These are phyloP conservation scores for Centruroides sculpturatus DNA, from an alignment of 1,140 invertebrate genomes.

Conservation along the genomic window DNA sequence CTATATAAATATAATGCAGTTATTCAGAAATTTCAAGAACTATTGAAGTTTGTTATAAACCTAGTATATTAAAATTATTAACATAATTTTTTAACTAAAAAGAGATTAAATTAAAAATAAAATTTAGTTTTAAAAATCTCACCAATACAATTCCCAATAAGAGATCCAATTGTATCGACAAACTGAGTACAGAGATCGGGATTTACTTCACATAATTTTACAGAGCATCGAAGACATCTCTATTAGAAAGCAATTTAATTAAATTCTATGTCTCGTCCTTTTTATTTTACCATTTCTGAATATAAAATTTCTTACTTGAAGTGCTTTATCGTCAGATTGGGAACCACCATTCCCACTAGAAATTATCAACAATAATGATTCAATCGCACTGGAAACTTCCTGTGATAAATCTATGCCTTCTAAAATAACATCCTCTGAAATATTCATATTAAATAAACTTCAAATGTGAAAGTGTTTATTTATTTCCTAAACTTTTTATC, in stretches of 20 bases:
- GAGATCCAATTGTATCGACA: conserved; percentile 41
- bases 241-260: not conserved
- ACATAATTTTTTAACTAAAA: too few relatives aligned
- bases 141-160: conserved; percentile 4
- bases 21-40: too few relatives aligned
- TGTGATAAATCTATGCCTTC: conserved; percentile 17
- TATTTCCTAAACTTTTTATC: too few relatives aligned
- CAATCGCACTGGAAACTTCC: conserved; percentile 24
- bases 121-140: too few relatives aligned
- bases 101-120: too few relatives aligned
- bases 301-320: conserved; percentile 17
- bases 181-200: conserved; percentile 44
- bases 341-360: conserved; percentile 1
- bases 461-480: too few relatives aligned
- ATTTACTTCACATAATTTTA: conserved; percentile 46
- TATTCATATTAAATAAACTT: too few relatives aligned
- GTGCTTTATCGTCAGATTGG: conserved; percentile 31
- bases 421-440: conserved; percentile 10
- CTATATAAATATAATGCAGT: too few relatives aligned
- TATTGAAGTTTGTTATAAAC: too few relatives aligned
- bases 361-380: conserved; percentile 52
- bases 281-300: not conserved
- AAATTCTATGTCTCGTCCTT: not conserved
- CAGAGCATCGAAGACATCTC: conserved; percentile 38
- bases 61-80: too few relatives aligned